Percentiles rank a stretch among this genome's conserved stretches.
Conservation (phyloP, 2,113 vertebrate genomes). For the Odontesthes bonariensis region DNA sequence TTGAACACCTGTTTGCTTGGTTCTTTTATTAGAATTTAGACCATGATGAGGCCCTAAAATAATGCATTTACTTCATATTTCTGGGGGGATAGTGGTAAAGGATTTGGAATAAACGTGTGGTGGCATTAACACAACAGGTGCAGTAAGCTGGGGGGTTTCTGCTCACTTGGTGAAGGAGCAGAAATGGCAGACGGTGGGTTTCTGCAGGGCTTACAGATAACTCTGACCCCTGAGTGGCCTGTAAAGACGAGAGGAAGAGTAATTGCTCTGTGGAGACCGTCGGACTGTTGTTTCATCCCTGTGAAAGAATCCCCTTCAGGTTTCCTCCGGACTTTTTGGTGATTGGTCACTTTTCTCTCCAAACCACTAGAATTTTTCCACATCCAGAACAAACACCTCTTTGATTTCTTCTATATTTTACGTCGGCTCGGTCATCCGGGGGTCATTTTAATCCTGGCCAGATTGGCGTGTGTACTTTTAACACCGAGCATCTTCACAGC, state of each 20-base stretch:
- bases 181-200: not conserved
- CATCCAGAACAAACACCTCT: slow-evolving; percentile 41
- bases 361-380: slow-evolving; percentile 28
- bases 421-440: slow-evolving; percentile 30
- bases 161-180: not conserved
- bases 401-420: slow-evolving; percentile 2
- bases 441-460: slow-evolving; percentile 71
- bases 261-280: slow-evolving; percentile 53
- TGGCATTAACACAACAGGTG: not conserved
- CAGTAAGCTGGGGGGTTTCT: slow-evolving; percentile 1
- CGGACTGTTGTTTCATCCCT: slow-evolving; percentile 42
- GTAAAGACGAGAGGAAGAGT: slow-evolving; percentile 18
- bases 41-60: too few species aligned
- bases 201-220: not conserved
- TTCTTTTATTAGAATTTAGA: too few species aligned
- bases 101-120: too few species aligned
- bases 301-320: slow-evolving; percentile 25
- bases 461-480: slow-evolving; percentile 52
- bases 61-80: too few species aligned
- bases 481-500: slow-evolving; percentile 60
- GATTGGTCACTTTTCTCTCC: slow-evolving; percentile 50
- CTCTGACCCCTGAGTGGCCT: slow-evolving; percentile 21
- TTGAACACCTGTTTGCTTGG: too few species aligned
- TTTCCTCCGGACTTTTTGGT: slow-evolving; percentile 27
- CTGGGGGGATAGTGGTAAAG: too few species aligned